These are phyloP conservation scores for Hirtodrosophila alboralis DNA, from an alignment of 2,888 invertebrate genomes.

Conservation along the genomic window DNA sequence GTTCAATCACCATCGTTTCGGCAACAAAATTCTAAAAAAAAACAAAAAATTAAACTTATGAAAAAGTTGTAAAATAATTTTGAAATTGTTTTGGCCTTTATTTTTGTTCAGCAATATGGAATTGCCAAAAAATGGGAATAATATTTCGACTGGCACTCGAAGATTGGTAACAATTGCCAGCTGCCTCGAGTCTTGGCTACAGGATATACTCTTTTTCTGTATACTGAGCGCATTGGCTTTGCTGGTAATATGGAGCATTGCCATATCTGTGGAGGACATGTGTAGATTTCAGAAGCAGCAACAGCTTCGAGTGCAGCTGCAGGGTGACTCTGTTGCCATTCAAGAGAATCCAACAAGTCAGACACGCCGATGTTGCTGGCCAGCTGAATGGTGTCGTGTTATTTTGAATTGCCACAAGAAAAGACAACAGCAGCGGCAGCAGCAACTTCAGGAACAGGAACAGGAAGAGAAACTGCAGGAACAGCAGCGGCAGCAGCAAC, in stretches of 20 bases:
- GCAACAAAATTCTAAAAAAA: not conserved
- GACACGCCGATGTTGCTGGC: slow-evolving; percentile 21
- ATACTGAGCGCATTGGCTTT: slow-evolving; percentile 27
- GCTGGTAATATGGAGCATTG: slow-evolving; percentile 37
- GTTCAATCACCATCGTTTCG: slow-evolving; percentile 24
- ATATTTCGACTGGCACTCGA: not conserved
- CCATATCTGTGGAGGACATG: slow-evolving; percentile 25
- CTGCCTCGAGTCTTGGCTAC: slow-evolving; percentile 18
- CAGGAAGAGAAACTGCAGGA: too few species aligned
- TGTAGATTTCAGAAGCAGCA: not conserved
- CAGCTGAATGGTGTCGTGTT: slow-evolving; percentile 25
- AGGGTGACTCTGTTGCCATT: not conserved
- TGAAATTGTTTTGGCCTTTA: too few species aligned
- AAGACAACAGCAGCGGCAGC: too few species aligned
- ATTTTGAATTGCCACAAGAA: slow-evolving; percentile 5
- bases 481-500: not conserved
- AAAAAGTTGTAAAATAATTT: not conserved
- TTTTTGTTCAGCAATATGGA: slow-evolving; percentile 19
- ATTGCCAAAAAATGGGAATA: not conserved
- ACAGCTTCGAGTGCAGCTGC: not conserved
- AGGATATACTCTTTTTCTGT: slow-evolving; percentile 42
- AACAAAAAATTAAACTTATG: not conserved
- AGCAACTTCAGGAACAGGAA: not conserved
- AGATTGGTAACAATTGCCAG: not conserved
- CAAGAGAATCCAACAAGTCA: not conserved